Conservation (phyloP, 2,888 invertebrate genomes). For the Morpho helenor region DNA sequence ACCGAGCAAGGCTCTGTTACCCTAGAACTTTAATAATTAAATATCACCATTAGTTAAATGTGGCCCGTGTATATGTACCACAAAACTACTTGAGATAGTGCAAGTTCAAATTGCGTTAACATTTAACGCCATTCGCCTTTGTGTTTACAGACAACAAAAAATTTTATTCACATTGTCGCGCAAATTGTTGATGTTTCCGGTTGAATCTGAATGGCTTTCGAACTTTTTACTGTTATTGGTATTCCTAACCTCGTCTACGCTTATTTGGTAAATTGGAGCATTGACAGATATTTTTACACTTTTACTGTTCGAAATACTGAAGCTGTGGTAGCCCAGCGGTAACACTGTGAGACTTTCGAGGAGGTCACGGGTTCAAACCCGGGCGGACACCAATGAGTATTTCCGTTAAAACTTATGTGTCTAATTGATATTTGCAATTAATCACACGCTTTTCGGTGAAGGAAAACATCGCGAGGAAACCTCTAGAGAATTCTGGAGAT, state of each 20-base stretch:
- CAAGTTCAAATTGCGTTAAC: conserved; percentile 34
- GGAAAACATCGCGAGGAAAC: too few relatives aligned
- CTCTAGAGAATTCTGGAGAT: too few relatives aligned
- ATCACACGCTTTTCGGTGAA: too few relatives aligned
- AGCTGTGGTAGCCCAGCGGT: too few relatives aligned
- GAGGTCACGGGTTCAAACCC: too few relatives aligned
- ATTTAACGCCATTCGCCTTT: conserved; percentile 25
- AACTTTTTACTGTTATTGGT: conserved; percentile 28
- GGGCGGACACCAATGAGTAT: too few relatives aligned
- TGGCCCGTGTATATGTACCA: not conserved
- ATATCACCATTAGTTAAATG: not conserved
- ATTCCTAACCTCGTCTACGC: conserved; percentile 17
- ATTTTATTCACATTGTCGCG: conserved; percentile 28
- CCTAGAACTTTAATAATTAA: too few relatives aligned
- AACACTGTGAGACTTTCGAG: too few relatives aligned
- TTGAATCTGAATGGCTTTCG: conserved; percentile 25
- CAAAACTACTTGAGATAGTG: conserved; percentile 48
- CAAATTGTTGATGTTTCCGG: conserved; percentile 30
- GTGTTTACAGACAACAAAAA: conserved; percentile 26
- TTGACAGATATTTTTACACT: conserved; percentile 5
- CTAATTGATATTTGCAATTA: too few relatives aligned
- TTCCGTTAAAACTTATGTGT: too few relatives aligned
- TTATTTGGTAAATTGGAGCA: conserved; percentile 12
- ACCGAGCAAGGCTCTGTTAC: too few relatives aligned
- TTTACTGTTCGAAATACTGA: conserved; percentile 5